Evolutionary conservation across 2,797 vertebrate genomes (phyloP), one percentile per base, ranked within the genome.

Genomic region (Micromesistius poutassou): DNA sequence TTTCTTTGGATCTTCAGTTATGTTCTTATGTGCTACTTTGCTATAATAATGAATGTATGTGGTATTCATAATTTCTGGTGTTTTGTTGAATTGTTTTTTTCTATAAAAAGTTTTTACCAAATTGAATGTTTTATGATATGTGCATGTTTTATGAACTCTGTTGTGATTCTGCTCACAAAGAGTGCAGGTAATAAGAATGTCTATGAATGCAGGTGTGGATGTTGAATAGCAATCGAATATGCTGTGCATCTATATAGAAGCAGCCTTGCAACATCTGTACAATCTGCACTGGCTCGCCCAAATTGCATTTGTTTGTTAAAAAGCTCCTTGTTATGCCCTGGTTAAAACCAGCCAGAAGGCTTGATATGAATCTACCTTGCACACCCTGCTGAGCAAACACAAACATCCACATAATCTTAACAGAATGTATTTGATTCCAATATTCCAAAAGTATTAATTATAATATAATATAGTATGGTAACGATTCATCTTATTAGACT

Each of bases 241-340:
- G 14, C 42, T 22, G 16, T 19, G n/a, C n/a, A n/a, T n/a, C n/a
- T n/a, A 22, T 50, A 3, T 50, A 8, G 50, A n/a, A 8, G 55
- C 7, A 62, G 55, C 46, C 42, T 16, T 50, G 46, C 46, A 19
- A 19, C 46, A 19, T 22, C 55, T 25, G 13, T 30, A 83, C 80
- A 74, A 68, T 72, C 40, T 19, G n/a, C 35, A 75, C 25, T 38
- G 31, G 35, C 28, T 77, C 12, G 13, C 4, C 25, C 14, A 83
- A 68, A 28, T 68, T 79, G 74, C 81, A 86, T 89, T 83, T 87
- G 74, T 88, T 85, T 77, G 22, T 3, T 66, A 50, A 75, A 8
- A 8, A 40, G 42, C 0, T 76, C 4, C 38, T 77, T 33, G 81
- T 68, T 28, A 35, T 68, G 1, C 6, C 10, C 13, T 55, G 7